Base-by-base conservation (phyloP, 2,113 vertebrate species). In the Corythornis cristatus region DNA sequence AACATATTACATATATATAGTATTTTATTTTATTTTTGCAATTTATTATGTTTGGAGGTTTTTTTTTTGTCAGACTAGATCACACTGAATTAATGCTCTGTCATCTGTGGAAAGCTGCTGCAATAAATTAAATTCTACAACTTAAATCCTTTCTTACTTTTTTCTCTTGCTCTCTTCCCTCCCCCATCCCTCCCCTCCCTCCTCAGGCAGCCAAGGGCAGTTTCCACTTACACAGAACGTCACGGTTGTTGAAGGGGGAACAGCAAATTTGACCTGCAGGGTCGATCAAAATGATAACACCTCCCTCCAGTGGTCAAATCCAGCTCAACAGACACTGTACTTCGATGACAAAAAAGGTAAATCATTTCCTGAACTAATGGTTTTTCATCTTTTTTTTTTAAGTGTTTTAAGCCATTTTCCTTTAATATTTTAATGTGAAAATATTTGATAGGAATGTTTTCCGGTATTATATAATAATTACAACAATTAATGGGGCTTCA, bases 241-340 rank as follows among this genome's bases (percentile, higher is more conserved):
- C 96, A 99, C 99, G 3, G 99, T 99, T 93, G 98, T 99, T 77
- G 99, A 99, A 98, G 99, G 99, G 21, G 98, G 98, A 97, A 99
- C 98, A 20, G 99, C 98, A 62, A 99, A 99, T 97, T 96, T 99
- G 98, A 99, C 99, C 98, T 99, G 99, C 98, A 98, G 99, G 83
- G 99, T 99, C 97, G 99, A 99, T 98, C 99, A 98, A 98, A 99
- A 99, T 98, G 99, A 99, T 99, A 99, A 99, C 98, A 99, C 99
- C 97, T 99, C 99, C 99, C 99, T 99, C 99, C 99, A 99, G 99
- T 99, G 99, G 99, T 99, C 99, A 97, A 99, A 99, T 98, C 99
- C 99, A 96, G 99, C 99, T 99, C 99, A 99, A 98, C 99, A 99
- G 97, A 99, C 99, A 4, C 98, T 99, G 43, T 99, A 99, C 97